Evolutionary conservation across 2,113 vertebrate genomes (phyloP), one percentile per base, ranked within the genome.

Genomic region (Addax nasomaculatus): DNA sequence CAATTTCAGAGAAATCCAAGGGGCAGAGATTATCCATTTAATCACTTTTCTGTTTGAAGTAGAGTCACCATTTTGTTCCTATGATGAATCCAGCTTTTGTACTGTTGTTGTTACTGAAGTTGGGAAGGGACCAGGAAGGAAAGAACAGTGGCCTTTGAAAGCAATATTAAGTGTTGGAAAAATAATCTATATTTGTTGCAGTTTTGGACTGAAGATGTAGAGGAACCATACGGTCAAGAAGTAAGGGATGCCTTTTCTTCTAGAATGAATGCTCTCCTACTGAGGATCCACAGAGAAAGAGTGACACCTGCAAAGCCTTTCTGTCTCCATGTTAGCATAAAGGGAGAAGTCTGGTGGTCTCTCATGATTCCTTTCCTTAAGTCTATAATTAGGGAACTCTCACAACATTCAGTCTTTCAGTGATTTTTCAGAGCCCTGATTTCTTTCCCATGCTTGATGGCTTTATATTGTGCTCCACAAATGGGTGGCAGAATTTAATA

Each of bases 1-100:
- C 2, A n/a, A n/a, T 57, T 55, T 83, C 88, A 67, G 76, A 95
- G 88, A 93, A 92, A 57, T 45, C 9, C 79, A 55, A 87, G 49
- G 76, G 79, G 14, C 45, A 64, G 16, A 78, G n/a, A 92, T 62
- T 58, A 92, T 30, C 51, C 23, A 64, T 76, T 39, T 73, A 49
- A 67, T 83, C 73, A 86, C 80, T 36, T 86, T 80, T 90, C 85
- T 70, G 30, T 92, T 53, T 96, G 81, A 96, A 91, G 43, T 21
- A 88, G 45, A 89, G 19, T 86, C 51, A 64, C 64, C 43, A 85
- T 15, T 70, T 85, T 78, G 45, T 70, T 89, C 62, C 49, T 91
- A 81, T 57, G 27, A 43, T 27, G 49, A 96, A 85, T 23, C 30
- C 33, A 83, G 89, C 3, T 83, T 91, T 93, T 79, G 29, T 33